Base-by-base conservation (phyloP, 2,113 vertebrate genomes). In the Eonycteris spelaea region DNA sequence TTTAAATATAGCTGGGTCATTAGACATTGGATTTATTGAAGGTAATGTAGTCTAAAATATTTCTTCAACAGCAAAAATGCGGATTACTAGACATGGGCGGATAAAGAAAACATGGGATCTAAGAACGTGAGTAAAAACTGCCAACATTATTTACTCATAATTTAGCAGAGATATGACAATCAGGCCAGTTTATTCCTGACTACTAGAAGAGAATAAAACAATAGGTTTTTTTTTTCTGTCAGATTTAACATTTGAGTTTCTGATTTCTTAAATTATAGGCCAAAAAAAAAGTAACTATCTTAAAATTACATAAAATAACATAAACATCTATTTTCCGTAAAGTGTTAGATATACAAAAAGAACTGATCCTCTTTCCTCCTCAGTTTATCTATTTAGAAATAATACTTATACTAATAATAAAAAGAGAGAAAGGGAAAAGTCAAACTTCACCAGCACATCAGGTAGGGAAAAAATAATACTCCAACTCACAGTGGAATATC, bases 11-110 rank as follows among this genome's bases (percentile, higher is more conserved):
- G 16, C 15, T 70, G 55, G 33, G 28, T 92, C 35, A n/a, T 87
- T 82, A 71, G 51, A 63, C 22, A 71, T 0, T 71, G 45, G n/a
- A 48, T 51, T 93, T 63, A 63, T 30, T 57, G 45, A 86, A 68
- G 33, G 38, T 40, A 48, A 97, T 71, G 75, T 40, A 21, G n/a
- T 57, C 45, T 35, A 90, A 85, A 89, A 35, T 59, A 7, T 59
- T 83, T 90, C 92, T 87, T 92, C 65, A 73, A 35, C 11, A 75
- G 83, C 53, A 67, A 79, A 92, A 95, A 93, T 10, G 77, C 55
- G 65, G 35, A 63, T 79, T 48, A 85, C 6, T 82, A 26, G 55
- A 43, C 8, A 38, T 59, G 18, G 82, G 51, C 16, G 48, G 18
- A 55, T 86, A 45, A 82, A 55, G 53, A 55, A 91, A 83, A n/a